A percentile compares a stretch with the other conserved stretches of the same genome.
Evolutionary conservation across 1,140 invertebrate species (phyloP).

Genomic region (Asobara japonica): DNA sequence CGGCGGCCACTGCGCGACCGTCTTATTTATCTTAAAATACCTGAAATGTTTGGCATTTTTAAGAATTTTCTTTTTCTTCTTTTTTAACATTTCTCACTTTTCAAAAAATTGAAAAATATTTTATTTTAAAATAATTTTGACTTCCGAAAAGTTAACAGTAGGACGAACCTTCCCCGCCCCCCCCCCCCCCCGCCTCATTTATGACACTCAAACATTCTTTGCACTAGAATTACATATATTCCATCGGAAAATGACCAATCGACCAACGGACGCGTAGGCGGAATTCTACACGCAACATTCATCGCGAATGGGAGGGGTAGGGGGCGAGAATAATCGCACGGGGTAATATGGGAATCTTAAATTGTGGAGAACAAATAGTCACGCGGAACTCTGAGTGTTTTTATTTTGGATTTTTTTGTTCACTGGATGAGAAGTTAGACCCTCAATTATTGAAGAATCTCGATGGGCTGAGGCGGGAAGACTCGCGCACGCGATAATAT

Average conservation of each 20-base stretch:
- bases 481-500: slow-evolving; percentile 26
- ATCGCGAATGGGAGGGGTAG: too few relatives aligned
- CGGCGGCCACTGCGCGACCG: not conserved
- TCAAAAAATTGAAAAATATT: too few relatives aligned
- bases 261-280: slow-evolving; percentile 45
- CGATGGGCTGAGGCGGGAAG: slow-evolving; percentile 27
- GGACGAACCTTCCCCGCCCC: too few relatives aligned
- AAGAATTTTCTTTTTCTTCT: too few relatives aligned
- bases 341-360: slow-evolving; percentile 51
- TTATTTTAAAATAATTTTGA: too few relatives aligned
- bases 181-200: too few relatives aligned
- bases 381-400: not conserved
- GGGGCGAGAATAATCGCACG: slow-evolving; percentile 40
- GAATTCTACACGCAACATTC: slow-evolving; percentile 46
- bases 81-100: too few relatives aligned
- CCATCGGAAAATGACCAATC: not conserved
- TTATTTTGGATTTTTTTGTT: not conserved
- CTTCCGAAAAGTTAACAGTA: too few relatives aligned
- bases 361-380: slow-evolving; percentile 47
- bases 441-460: slow-evolving; percentile 53
- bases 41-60: too few relatives aligned
- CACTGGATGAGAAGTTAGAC: not conserved
- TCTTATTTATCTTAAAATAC: too few relatives aligned
- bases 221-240: too few relatives aligned
- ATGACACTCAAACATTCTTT: too few relatives aligned